Evolutionary conservation across 2,797 vertebrate genomes (phyloP), one percentile per base, ranked within the genome.

Genomic region (Threskiornis aethiopicus): DNA sequence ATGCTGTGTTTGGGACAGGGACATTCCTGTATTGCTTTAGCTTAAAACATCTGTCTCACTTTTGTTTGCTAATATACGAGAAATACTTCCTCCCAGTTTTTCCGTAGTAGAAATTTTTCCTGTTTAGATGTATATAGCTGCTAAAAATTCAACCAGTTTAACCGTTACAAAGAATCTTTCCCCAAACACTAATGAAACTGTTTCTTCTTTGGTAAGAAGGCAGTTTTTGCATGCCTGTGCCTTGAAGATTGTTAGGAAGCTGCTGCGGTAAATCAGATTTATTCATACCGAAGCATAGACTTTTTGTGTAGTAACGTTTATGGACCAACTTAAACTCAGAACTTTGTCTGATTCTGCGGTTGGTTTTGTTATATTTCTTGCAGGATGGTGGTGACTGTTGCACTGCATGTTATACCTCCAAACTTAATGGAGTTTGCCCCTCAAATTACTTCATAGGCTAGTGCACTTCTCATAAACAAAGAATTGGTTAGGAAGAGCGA

Each of bases 241-340:
- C 59, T 67, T 80, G 54, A 59, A 76, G 49, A 64, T 52, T 20
- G 8, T 47, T 33, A 83, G 26, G 28, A 83, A 65, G 42, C 16
- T 77, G 55, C 64, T 89, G 37, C 28, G 69, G 42, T 44, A 84
- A 86, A 76, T 65, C 42, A 57, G 18, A 31, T 39, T 20, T 66
- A 19, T 59, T 77, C 41, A 33, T 62, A 12, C 2, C 0, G 1
- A 92, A 57, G 15, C 3, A 1, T 8, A 79, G 51, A 28, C 8
- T 78, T 67, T 42, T 24, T 73, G 25, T 2, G 1, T 19, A 58
- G 5, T 51, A 59, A 77, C 0, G 0, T 41, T 81, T 77, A 42
- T 16, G 26, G 70, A 49, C 15, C 7, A 52, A 5, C 11, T 47
- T 44, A 41, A 64, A 52, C 13, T 57, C 2, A 3, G 28, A 81